These are phyloP conservation scores for Diarsia rubi DNA, from an alignment of 2,888 invertebrate genomes.

Conservation along the genomic window DNA sequence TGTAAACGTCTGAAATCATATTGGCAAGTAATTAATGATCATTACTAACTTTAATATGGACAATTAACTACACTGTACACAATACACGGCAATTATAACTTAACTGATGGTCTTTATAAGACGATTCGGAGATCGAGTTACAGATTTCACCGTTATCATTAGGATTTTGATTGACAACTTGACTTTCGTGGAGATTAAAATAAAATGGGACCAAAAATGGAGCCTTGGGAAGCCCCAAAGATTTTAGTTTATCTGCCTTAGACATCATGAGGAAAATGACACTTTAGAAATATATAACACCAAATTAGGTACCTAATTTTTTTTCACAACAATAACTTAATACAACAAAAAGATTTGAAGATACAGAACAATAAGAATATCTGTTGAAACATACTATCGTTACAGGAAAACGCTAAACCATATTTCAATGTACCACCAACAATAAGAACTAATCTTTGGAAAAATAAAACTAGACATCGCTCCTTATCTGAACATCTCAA, in stretches of 20 bases:
- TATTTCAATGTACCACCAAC: slow-evolving; percentile 80
- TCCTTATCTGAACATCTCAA: slow-evolving; percentile 84
- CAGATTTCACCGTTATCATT: slow-evolving; percentile 68
- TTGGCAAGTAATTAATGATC: slow-evolving; percentile 87
- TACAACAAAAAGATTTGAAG: slow-evolving; percentile 75
- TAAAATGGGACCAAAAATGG: slow-evolving; percentile 58
- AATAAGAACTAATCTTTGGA: slow-evolving; percentile 81
- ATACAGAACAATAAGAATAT: slow-evolving; percentile 74
- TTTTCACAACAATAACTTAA: slow-evolving; percentile 7
- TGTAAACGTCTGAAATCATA: slow-evolving; percentile 89
- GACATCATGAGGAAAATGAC: slow-evolving; percentile 65
- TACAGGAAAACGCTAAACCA: slow-evolving; percentile 83
- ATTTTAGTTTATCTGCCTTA: slow-evolving; percentile 49
- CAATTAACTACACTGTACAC: slow-evolving; percentile 82
- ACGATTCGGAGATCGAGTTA: slow-evolving; percentile 66
- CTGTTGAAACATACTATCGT: slow-evolving; percentile 74
- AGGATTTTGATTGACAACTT: slow-evolving; percentile 64
- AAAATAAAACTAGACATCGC: slow-evolving; percentile 81
- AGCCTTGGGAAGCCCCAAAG: slow-evolving; percentile 59
- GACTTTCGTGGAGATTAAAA: slow-evolving; percentile 49
- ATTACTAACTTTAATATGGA: slow-evolving; percentile 80
- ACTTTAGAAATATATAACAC: slow-evolving; percentile 52
- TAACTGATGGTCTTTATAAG: slow-evolving; percentile 71
- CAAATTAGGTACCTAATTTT: background rate
- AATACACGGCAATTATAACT: slow-evolving; percentile 72